A percentile compares a stretch with the other conserved stretches of the same genome.
Evolutionary conservation across 37 sponge, comb jelly and placozoan species (phyloP).

Genomic region (Theonella swinhoei): DNA sequence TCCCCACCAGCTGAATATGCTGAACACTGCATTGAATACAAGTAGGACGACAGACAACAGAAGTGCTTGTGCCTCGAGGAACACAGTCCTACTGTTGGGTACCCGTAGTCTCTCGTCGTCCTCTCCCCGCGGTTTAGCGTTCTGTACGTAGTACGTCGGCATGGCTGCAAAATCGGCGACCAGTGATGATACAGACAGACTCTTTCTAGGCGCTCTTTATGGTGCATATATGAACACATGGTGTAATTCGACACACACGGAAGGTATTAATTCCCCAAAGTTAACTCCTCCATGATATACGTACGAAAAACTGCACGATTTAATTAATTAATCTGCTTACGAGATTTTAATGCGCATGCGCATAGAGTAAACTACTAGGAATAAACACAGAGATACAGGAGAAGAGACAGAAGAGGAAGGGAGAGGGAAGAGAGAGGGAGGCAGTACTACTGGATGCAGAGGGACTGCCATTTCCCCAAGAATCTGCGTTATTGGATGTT

Average conservation of each 20-base stretch:
- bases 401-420: slow-evolving; percentile 2
- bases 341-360: neutral
- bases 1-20: slow-evolving; percentile 24
- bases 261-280: too few species aligned
- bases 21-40: neutral
- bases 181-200: too few species aligned
- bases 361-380: neutral
- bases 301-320: too few species aligned
- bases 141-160: neutral
- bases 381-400: neutral
- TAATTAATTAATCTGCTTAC: too few species aligned
- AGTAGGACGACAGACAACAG: neutral
- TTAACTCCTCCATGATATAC: too few species aligned
- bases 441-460: neutral
- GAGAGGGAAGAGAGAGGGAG: neutral
- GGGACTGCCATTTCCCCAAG: neutral
- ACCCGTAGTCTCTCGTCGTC: neutral
- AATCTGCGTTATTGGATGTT: neutral
- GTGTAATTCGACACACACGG: too few species aligned
- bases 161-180: too few species aligned
- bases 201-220: too few species aligned
- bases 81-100: neutral
- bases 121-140: neutral
- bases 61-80: neutral
- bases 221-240: too few species aligned